These are phyloP conservation scores for Alca torda DNA, from an alignment of 2,797 vertebrate species.

Conservation along the genomic window DNA sequence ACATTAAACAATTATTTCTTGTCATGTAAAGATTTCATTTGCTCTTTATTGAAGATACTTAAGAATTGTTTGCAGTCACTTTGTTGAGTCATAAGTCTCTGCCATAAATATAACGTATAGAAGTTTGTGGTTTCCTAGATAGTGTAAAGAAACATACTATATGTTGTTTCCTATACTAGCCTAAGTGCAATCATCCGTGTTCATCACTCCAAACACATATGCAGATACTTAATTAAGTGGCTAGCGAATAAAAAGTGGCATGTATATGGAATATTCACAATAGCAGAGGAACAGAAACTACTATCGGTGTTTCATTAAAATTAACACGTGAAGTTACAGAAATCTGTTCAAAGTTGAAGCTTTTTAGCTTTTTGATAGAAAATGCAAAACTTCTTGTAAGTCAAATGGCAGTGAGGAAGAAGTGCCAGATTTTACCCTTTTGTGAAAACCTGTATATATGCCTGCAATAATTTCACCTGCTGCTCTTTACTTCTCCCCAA, in stretches of 20 bases:
- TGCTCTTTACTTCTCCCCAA: background rate
- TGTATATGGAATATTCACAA: fast-evolving
- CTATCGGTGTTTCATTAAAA: background rate
- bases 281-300: background rate
- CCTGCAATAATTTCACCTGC: background rate
- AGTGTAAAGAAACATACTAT: background rate
- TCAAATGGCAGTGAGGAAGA: background rate
- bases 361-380: background rate
- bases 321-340: background rate
- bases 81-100: background rate
- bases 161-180: background rate
- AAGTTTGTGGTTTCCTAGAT: background rate
- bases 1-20: background rate
- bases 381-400: background rate
- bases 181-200: background rate
- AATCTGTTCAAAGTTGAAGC: background rate
- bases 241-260: background rate
- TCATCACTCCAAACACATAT: background rate
- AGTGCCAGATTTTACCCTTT: background rate
- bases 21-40: background rate
- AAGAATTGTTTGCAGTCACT: background rate
- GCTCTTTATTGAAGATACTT: background rate
- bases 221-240: background rate
- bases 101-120: background rate
- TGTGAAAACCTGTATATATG: background rate